Evolutionary conservation across 2,113 vertebrate species (phyloP), one percentile per base, ranked within the genome.

Genomic region (Antigone vipio): DNA sequence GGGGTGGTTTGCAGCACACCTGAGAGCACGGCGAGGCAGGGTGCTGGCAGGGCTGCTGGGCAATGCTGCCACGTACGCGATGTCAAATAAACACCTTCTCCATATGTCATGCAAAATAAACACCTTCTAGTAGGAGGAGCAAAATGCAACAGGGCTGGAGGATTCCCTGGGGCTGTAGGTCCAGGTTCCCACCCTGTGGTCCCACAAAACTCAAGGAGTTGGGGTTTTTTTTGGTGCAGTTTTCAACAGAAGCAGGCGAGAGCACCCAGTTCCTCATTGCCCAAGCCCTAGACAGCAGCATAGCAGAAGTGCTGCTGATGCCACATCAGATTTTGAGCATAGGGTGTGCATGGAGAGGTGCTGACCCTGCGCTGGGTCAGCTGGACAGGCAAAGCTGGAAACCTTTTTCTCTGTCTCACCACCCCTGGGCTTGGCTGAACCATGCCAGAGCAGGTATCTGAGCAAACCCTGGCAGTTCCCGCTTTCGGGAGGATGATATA

Each of bases 31-130:
- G 76, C 0, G 2, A 56, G 60, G 84, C 35, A 32, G 26, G 30
- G 30, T 12, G 21, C n/a, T 66, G 72, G 23, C 38, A 38, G 38
- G 45, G 44, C 63, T 68, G 63, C n/a, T 1, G 1, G 44, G 18
- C 22, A 18, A 4, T 9, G 52, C 77, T 56, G 52, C n/a, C 53
- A 7, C 0, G 5, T 22, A 10, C n/a, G 3, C 0, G 0, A 15
- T 15, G 85, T 38, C 29, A 66, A 72, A 53, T 26, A 58, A 50
- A 63, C 49, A 34, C 32, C 35, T 44, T 34, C 45, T 45, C 13
- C 42, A 30, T 26, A 42, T 1, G 0, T 3, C 6, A 29, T 19
- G 63, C 44, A 15, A 72, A 64, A 60, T 12, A 17, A 72, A 78
- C 40, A 18, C 34, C 34, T 27, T 23, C 44, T 40, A 40, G 29